A percentile compares a stretch with the other conserved stretches of the same genome.
These are phyloP conservation scores for Sminthopsis crassicaudata DNA, from an alignment of 2,113 vertebrate genomes.

Conservation along the genomic window DNA sequence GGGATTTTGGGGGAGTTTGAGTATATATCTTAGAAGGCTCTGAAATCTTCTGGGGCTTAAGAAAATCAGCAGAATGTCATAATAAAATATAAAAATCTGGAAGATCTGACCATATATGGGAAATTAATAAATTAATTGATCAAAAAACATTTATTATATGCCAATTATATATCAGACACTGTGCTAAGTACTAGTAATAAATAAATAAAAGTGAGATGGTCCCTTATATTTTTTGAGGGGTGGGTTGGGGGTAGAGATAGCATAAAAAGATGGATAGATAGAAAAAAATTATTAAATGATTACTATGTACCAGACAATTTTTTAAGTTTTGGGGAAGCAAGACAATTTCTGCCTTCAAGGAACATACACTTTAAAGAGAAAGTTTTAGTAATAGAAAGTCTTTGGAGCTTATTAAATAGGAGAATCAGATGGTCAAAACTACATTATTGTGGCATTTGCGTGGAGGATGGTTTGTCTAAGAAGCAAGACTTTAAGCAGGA, in stretches of 20 bases:
- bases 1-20: neutral
- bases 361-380: neutral
- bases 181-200: neutral
- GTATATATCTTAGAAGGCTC: neutral
- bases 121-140: neutral
- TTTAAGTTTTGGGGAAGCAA: neutral
- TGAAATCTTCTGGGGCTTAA: neutral
- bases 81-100: too few species aligned
- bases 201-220: neutral
- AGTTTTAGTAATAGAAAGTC: neutral
- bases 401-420: neutral
- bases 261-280: neutral
- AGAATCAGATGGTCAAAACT: neutral
- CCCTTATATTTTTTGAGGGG: neutral
- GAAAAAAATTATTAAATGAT: neutral
- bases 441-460: neutral
- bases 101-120: neutral
- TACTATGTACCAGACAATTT: neutral
- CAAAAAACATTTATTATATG: neutral
- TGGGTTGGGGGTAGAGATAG: neutral
- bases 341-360: neutral
- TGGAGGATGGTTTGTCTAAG: neutral
- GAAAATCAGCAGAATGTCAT: neutral
- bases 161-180: neutral
- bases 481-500: neutral